phyloP scores from a whole-genome alignment of 2,888 invertebrate genomes.

The Griposia aprilina region DNA sequence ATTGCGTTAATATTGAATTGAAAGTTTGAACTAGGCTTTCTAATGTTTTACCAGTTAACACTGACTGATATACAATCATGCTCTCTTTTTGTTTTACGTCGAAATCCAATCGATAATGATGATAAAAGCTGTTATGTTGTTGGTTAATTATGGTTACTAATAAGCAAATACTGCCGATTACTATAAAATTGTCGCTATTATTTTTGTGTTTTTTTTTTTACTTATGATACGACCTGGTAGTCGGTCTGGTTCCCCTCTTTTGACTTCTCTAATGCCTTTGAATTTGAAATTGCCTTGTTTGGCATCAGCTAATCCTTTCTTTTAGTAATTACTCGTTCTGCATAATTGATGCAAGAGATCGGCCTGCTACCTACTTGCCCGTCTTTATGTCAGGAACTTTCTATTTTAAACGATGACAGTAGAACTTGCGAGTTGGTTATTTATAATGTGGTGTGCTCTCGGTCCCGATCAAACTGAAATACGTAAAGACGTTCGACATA shows the following conservation, averaged over 20 bases:
- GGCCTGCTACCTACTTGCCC: too few relatives aligned
- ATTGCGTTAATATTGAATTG: slow-evolving; percentile 60
- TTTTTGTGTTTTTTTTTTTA: not conserved
- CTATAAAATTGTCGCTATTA: slow-evolving; percentile 56
- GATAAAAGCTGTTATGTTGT: slow-evolving; percentile 41
- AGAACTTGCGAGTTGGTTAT: not conserved
- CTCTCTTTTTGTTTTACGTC: slow-evolving; percentile 43
- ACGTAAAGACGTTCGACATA: not conserved
- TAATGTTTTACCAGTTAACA: slow-evolving; percentile 45
- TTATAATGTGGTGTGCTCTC: not conserved
- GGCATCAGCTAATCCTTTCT: not conserved
- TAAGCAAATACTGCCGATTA: slow-evolving; percentile 64
- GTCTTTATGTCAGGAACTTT: not conserved
- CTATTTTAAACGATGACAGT: not conserved
- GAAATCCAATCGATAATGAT: slow-evolving; percentile 45
- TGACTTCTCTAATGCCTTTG: not conserved
- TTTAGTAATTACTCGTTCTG: not conserved
- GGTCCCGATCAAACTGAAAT: not conserved
- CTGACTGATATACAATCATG: slow-evolving; percentile 13
- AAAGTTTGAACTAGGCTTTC: slow-evolving; percentile 63
- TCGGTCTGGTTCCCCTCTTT: not conserved
- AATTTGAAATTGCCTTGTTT: too few relatives aligned
- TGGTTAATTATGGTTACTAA: slow-evolving; percentile 53
- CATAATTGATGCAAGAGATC: not conserved
- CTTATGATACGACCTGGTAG: not conserved